Conservation (phyloP, 2,888 invertebrate genomes). For the Eilema depressum region DNA sequence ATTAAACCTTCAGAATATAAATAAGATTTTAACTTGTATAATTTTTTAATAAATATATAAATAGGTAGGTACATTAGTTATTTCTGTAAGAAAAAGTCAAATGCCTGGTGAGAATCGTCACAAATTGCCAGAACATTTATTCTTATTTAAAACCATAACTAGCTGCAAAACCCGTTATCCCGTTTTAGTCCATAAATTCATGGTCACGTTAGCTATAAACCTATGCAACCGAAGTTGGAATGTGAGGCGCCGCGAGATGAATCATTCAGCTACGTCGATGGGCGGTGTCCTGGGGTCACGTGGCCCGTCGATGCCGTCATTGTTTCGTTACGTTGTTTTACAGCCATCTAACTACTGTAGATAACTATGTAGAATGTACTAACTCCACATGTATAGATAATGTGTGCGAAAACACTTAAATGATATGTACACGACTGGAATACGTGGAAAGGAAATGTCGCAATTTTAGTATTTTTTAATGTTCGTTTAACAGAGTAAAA, state of each 20-base stretch:
- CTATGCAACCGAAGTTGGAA: slow-evolving; percentile 75
- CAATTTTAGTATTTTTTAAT: slow-evolving; percentile 2
- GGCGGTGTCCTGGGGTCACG: slow-evolving; percentile 70
- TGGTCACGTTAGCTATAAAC: slow-evolving; percentile 79
- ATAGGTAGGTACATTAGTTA: too few relatives aligned
- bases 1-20: too few relatives aligned
- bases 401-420: slow-evolving; percentile 31
- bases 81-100: too few relatives aligned
- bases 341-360: slow-evolving; percentile 36
- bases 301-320: slow-evolving; percentile 73
- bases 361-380: slow-evolving; percentile 40
- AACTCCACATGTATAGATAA: slow-evolving; percentile 21
- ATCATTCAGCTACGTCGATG: slow-evolving; percentile 66
- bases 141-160: too few relatives aligned
- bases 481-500: slow-evolving; percentile 6
- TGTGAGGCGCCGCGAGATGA: slow-evolving; percentile 72
- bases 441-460: slow-evolving; percentile 9
- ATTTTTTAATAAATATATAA: too few relatives aligned
- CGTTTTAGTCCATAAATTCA: neutral
- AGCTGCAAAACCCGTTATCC: neutral
- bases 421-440: slow-evolving; percentile 12
- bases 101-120: too few relatives aligned
- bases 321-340: slow-evolving; percentile 59
- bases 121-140: too few relatives aligned
- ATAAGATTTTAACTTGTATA: too few relatives aligned